Evolutionary conservation across 2,888 invertebrate species (phyloP), one percentile per base, ranked within the genome.

Genomic region (Epirrhoe tristata): DNA sequence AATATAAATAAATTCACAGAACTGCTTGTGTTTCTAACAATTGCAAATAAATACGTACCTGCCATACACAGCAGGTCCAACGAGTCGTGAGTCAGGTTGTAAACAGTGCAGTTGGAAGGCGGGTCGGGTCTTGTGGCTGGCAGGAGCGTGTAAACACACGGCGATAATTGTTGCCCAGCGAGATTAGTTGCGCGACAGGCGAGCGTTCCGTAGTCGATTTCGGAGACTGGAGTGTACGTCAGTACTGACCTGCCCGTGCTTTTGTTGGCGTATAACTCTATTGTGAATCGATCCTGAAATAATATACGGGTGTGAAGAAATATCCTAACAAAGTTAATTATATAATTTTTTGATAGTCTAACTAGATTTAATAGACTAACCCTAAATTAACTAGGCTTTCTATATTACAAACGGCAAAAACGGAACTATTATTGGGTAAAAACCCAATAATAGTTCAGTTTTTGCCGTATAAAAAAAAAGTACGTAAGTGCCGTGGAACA

Each of bases 61-160:
- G 95, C 90, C 48, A 92, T 76, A 85, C 97, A 97, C 76, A 96
- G 95, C 46, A 97, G 94, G 78, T 96, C 96, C 79, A 97, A 86
- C 0, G 97, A 96, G 72, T 96, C 96, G 63, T 96, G 95, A 16
- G 97, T 97, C 76, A 96, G 95, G 85, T 97, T 97, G 75, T 95
- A 95, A 57, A 97, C 94, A 1, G 96, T 95, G 86, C 97, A 97
- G 85, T 97, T 97, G 75, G 95, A 94, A 0, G 97, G 97, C 1
- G 96, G 94, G 78, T 97, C 97, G 0, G 97, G 97, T 76, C 96
- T 95, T 3, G 97, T 97, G 78, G 96, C 96, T 0, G 96, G 96
- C 75, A 96, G 94, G 69, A 97, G 93, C 66, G 96, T 96, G 88
- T 96, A 97, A 54, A 96, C 93, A 88, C 97, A 97, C 8, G 97